A percentile compares a stretch with the other conserved stretches of the same genome.
These are phyloP conservation scores for Temnothorax unifasciatus DNA, from an alignment of 2,888 invertebrate genomes.

Conservation along the genomic window DNA sequence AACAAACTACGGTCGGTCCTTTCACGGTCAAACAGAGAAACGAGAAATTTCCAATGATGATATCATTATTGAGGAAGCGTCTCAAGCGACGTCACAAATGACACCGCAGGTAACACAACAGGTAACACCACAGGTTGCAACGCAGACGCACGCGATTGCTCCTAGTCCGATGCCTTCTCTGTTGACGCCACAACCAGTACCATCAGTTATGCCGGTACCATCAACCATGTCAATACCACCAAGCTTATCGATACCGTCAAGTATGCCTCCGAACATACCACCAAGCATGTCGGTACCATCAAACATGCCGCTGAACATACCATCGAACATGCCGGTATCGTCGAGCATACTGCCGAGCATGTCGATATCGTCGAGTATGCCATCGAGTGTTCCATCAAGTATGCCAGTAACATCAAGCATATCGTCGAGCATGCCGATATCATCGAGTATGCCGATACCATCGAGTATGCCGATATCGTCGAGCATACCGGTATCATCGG, in stretches of 20 bases:
- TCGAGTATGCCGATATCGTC: conserved; percentile 54
- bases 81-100: conserved; percentile 52
- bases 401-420: conserved; percentile 66
- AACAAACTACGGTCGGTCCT: conserved; percentile 75
- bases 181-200: conserved; percentile 58
- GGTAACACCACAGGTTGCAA: conserved; percentile 55
- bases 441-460: conserved; percentile 33
- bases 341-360: conserved; percentile 17
- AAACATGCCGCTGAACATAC: conserved; percentile 7
- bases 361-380: conserved; percentile 13
- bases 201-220: conserved; percentile 18
- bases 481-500: conserved; percentile 3
- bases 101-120: conserved; percentile 61
- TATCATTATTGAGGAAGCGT: conserved; percentile 76
- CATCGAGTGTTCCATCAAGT: conserved; percentile 51
- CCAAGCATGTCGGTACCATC: conserved; percentile 40
- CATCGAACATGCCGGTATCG: conserved; percentile 7
- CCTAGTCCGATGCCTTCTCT: conserved; percentile 55
- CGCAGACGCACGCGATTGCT: conserved; percentile 55
- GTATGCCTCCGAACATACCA: conserved; percentile 7
- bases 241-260: conserved; percentile 22
- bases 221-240: conserved; percentile 19
- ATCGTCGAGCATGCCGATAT: conserved; percentile 50
- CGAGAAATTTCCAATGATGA: conserved; percentile 77
- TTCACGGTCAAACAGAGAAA: conserved; percentile 74